Percentiles rank a stretch among this genome's conserved stretches.
Evolutionary conservation across 2,113 vertebrate species (phyloP).

Genomic region (Brachyhypopomus gauderio): DNA sequence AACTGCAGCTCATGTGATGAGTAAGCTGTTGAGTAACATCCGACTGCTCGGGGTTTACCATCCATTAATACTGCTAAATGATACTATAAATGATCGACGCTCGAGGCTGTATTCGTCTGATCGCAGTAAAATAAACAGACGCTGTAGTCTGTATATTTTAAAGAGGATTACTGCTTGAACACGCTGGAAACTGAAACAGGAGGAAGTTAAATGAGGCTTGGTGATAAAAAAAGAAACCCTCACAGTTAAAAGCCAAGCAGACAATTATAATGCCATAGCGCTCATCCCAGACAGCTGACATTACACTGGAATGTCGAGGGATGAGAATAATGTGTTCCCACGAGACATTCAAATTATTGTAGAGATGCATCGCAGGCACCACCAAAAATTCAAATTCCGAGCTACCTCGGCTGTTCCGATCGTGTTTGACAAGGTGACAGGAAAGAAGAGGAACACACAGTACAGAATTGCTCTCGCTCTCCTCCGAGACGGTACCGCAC

Average conservation of each 20-base stretch:
- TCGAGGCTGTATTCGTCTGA: conserved; percentile 15
- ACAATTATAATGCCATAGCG: neutral
- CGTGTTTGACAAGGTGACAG: neutral
- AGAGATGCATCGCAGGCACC: neutral
- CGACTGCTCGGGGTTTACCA: conserved; percentile 9
- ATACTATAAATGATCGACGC: neutral
- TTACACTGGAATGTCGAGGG: neutral
- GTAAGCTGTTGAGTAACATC: conserved; percentile 23
- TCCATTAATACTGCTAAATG: neutral
- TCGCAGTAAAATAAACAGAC: conserved; percentile 42
- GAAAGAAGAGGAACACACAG: conserved; percentile 40
- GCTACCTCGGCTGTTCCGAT: too few relatives aligned
- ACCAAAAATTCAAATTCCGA: neutral
- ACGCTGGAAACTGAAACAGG: conserved; percentile 15
- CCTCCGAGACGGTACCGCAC: conserved; percentile 30
- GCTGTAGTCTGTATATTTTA: conserved; percentile 26
- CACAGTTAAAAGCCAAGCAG: too few relatives aligned
- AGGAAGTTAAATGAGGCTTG: conserved; percentile 16
- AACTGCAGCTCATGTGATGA: conserved; percentile 29
- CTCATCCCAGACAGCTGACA: conserved; percentile 27
- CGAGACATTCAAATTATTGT: conserved; percentile 13
- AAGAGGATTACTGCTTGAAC: conserved; percentile 20
- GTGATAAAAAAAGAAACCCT: neutral
- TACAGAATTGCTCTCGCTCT: conserved; percentile 42
- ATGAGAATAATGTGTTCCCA: conserved; percentile 12